phyloP scores from a whole-genome alignment of 2,113 vertebrate species.

The Lutjanus erythropterus region DNA sequence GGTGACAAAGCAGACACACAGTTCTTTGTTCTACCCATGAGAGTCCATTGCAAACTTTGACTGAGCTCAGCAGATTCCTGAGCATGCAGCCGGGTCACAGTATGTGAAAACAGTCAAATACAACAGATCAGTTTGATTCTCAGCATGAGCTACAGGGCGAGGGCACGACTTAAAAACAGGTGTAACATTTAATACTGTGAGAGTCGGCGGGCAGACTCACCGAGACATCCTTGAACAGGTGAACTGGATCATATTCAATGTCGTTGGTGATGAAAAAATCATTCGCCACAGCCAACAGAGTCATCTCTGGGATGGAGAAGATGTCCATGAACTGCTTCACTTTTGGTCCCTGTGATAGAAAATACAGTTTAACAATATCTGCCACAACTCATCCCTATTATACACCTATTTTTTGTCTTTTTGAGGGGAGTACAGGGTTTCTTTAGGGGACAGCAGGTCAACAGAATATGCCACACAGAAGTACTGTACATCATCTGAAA shows the following conservation, averaged over 20 bases:
- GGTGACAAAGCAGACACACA: conserved; percentile 1
- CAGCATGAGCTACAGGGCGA: conserved; percentile 16
- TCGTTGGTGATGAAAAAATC: conserved; percentile 88
- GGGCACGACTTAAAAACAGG: background rate
- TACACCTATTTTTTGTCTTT: too few relatives aligned
- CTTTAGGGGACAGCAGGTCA: too few relatives aligned
- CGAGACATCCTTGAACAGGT: conserved; percentile 90
- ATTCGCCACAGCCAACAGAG: conserved; percentile 87
- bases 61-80: conserved; percentile 49
- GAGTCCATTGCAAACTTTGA: background rate
- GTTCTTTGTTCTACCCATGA: conserved; percentile 28
- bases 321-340: conserved; percentile 92
- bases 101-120: background rate
- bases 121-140: background rate
- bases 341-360: conserved; percentile 84
- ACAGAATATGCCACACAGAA: too few relatives aligned
- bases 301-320: conserved; percentile 91
- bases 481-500: too few relatives aligned
- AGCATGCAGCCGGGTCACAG: conserved; percentile 36
- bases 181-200: background rate
- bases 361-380: background rate
- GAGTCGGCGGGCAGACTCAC: conserved; percentile 72
- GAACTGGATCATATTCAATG: conserved; percentile 89
- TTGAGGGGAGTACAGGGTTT: too few relatives aligned
- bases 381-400: too few relatives aligned